Evolutionary conservation across 2,113 vertebrate genomes (phyloP).

Genomic region (Sebastes fasciatus): DNA sequence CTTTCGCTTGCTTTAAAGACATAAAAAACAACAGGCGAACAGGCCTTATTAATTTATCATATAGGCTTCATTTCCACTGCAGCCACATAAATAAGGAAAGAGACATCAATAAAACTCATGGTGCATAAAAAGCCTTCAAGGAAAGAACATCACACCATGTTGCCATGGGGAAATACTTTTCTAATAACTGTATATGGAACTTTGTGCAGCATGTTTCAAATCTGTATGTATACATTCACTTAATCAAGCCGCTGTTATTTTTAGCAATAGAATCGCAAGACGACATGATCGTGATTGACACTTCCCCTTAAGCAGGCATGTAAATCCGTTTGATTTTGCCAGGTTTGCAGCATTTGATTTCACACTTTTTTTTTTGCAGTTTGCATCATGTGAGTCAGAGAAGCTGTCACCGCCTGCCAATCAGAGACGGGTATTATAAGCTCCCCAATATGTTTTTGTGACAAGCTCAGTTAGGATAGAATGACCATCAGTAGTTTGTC

Average conservation of each 20-base stretch:
- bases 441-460: slow-evolving; percentile 25
- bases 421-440: slow-evolving; percentile 30
- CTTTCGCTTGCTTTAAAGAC: slow-evolving; percentile 33
- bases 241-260: slow-evolving; percentile 30
- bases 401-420: slow-evolving; percentile 56
- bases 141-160: slow-evolving; percentile 8
- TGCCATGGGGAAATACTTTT: not conserved
- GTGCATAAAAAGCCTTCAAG: slow-evolving; percentile 17
- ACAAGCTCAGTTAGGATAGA: slow-evolving; percentile 32
- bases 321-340: slow-evolving; percentile 43
- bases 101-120: slow-evolving; percentile 36
- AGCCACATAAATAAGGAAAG: slow-evolving; percentile 35
- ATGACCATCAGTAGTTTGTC: not conserved
- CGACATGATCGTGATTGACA: slow-evolving; percentile 60
- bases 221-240: not conserved
- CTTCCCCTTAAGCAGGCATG: slow-evolving; percentile 41
- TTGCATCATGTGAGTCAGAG: slow-evolving; percentile 59
- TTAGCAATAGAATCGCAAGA: slow-evolving; percentile 23
- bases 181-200: not conserved
- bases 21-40: not conserved
- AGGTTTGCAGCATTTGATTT: slow-evolving; percentile 54
- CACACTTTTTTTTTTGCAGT: slow-evolving; percentile 44
- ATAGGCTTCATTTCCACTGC: slow-evolving; percentile 36
- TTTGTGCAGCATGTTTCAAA: not conserved
- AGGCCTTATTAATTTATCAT: slow-evolving; percentile 39